Evolutionary conservation across 1,140 invertebrate genomes (phyloP), one percentile per base, ranked within the genome.

Genomic region (Halictus rubicundus): DNA sequence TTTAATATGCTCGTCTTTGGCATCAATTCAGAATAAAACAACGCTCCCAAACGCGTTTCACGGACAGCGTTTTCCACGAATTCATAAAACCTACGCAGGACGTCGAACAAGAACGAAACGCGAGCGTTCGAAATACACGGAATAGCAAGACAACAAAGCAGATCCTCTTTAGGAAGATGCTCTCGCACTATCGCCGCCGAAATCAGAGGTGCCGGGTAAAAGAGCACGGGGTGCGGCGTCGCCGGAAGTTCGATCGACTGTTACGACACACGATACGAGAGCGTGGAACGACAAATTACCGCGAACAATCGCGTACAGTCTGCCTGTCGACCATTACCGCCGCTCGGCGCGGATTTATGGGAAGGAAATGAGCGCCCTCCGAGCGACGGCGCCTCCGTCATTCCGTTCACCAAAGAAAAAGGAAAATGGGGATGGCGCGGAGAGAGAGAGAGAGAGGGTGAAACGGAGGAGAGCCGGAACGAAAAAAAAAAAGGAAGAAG

Each of bases 301-400:
- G 76, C 80, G 75, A 80, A 63, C 59, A 76, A 86, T 76, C 83
- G 66, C 19, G 59, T n/a, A 60, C 68, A 75, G 68, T 85, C 68
- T 76, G 63, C 61, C 61, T 72, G 60, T 68, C 76, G 75, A 39
- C 80, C 72, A 80, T 85, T 86, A 85, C 52, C 69, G 57, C 52
- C 52, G 27, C 52, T n/a, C 37, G 5, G 23, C 46, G 19, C 37
- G 65, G 68, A 85, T 86, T 85, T 86, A 85, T 82, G 72, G 72
- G 80, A 80, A 86, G 80, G 80, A 79, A 82, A 86, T 86, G 84
- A 81, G 79, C 65, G 66, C 75, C 75, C 75, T 72, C 74, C 61
- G 75, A 70, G 80, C 68, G 52, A 78, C 68, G 63, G 61, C 79
- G 57, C 57, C 66, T 32, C 39, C 49, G 23, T 78, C 68, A 54